phyloP scores from a whole-genome alignment of 2,888 invertebrate genomes.

The Aphodius granarius region DNA sequence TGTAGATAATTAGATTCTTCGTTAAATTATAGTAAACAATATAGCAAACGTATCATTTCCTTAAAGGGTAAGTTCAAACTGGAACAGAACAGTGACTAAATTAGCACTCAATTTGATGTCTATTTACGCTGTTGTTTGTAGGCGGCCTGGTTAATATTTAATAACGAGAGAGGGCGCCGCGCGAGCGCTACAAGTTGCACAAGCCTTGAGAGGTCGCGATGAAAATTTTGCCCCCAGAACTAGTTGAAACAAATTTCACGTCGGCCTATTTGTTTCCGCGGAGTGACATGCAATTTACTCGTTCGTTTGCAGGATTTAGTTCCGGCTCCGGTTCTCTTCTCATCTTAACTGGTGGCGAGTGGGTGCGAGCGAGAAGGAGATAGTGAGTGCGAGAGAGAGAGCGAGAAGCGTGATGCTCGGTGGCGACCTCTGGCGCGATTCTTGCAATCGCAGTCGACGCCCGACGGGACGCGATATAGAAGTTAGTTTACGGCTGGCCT shows the following conservation, averaged over 20 bases:
- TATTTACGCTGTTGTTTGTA: neutral
- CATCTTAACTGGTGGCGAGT: neutral
- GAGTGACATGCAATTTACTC: constrained; percentile 53
- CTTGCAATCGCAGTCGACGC: constrained; percentile 7
- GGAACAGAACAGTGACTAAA: neutral
- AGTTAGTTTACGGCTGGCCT: neutral
- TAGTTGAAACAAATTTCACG: constrained; percentile 53
- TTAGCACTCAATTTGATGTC: neutral
- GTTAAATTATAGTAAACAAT: too few relatives aligned
- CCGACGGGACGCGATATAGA: neutral
- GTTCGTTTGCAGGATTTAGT: constrained; percentile 47
- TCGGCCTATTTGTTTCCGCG: constrained; percentile 51
- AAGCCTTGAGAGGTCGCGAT: constrained; percentile 3
- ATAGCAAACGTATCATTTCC: neutral
- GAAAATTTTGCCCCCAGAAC: constrained; percentile 34
- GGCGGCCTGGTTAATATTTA: constrained; percentile 2
- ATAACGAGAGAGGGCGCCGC: neutral
- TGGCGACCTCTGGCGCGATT: neutral
- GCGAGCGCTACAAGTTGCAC: constrained; percentile 14
- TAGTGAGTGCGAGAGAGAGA: neutral
- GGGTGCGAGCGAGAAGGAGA: neutral
- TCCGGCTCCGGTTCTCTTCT: constrained; percentile 30
- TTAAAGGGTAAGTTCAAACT: neutral
- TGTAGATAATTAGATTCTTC: too few relatives aligned
- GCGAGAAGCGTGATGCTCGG: neutral